Conservation (phyloP, 2,888 invertebrate species). For the Hypercompe scribonia region DNA sequence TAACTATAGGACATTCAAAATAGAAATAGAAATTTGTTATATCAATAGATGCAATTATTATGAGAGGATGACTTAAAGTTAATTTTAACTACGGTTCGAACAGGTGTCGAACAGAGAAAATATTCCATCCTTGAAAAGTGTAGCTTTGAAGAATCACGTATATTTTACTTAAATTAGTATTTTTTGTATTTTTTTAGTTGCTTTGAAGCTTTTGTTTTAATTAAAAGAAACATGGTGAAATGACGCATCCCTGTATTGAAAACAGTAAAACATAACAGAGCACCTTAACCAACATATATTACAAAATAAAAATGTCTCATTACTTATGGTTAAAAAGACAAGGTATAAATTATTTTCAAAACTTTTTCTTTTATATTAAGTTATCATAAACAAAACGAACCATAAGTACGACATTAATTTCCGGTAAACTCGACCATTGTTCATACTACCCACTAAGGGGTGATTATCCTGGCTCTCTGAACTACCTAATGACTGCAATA, state of each 20-base stretch:
- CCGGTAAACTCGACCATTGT: conserved; percentile 19
- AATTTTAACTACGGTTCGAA: no score
- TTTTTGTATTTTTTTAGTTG: no score
- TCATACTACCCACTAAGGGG: conserved; percentile 26
- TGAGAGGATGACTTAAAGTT: no score
- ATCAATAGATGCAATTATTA: background rate
- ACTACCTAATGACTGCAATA: conserved; percentile 51
- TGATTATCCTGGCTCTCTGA: conserved; percentile 41
- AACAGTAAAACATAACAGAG: background rate
- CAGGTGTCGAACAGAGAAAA: no score
- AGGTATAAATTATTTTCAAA: background rate
- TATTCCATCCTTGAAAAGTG: background rate
- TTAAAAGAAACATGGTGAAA: background rate
- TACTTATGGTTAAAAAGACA: no score
- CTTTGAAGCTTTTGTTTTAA: no score
- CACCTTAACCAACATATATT: no score
- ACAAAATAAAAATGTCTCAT: background rate
- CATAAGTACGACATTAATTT: conserved; percentile 24
- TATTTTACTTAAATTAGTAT: no score
- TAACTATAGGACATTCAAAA: background rate
- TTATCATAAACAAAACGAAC: conserved; percentile 7
- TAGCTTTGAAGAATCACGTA: background rate
- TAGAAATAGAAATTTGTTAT: background rate
- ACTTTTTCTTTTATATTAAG: background rate
- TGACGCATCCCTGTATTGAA: background rate